Base-by-base conservation (phyloP, 2,797 vertebrate genomes). In the Chelmon rostratus region DNA sequence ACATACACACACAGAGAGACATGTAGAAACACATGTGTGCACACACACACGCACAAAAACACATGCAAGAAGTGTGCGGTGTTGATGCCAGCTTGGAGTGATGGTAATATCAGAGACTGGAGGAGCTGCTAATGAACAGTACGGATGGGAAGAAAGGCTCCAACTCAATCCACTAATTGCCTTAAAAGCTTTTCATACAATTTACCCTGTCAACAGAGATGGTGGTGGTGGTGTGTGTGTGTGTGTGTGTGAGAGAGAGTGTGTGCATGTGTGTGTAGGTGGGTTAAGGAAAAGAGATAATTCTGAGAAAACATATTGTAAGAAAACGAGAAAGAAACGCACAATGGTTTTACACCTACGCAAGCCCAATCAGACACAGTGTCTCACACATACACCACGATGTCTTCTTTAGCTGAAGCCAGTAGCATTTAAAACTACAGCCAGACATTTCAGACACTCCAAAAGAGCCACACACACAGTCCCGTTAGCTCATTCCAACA, bases 121-220 rank as follows among this genome's bases (percentile, higher is more conserved):
- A 93, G 92, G 91, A 95, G 93, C 94, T 92, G 91, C 92, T 95
- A 96, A 96, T 95, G 94, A 96, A 95, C 90, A 94, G 86, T 83
- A 88, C 89, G 92, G 93, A 95, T 93, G 92, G 91, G 92, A 95
- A 94, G 93, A 94, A 95, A 95, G 90, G 91, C 92, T 93, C 87
- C 84, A 89, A 93, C 93, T 94, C 93, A 94, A 94, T 94, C 91
- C 94, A 91, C 93, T 95, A 94, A 96, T 95, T 96, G 94, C 93
- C 92, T 94, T 95, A 95, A 95, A 95, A 95, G 94, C 94, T 94
- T 94, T 95, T 94, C 91, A 91, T 94, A 94, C 94, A 94, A 94
- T 95, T 94, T 94, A 90, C 90, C 88, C 91, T 93, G 93, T 94
- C 93, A 95, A 95, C 94, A 95, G 86, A 94, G 89, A 93, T 88